Percentiles rank a stretch among this genome's conserved stretches.
Evolutionary conservation across 1,140 invertebrate genomes (phyloP).

Genomic region (Leptestheria dahalacensis): DNA sequence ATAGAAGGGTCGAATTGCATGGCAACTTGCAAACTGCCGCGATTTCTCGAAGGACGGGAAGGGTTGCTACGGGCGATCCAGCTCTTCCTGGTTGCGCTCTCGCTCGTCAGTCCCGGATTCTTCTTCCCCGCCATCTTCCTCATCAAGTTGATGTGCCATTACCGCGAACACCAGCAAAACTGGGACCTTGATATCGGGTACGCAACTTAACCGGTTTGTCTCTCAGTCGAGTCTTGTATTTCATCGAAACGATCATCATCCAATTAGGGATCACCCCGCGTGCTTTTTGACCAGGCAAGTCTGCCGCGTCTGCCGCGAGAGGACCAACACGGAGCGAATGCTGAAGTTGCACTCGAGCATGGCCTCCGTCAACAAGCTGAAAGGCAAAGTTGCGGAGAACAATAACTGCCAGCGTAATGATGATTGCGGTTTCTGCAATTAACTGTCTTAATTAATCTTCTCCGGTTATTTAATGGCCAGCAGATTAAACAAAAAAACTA

Average conservation of each 20-base stretch:
- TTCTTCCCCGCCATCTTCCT: slow-evolving; percentile 11
- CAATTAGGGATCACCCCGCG: neutral
- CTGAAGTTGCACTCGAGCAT: slow-evolving; percentile 9
- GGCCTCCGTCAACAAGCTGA: neutral
- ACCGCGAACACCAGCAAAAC: neutral
- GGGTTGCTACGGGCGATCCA: slow-evolving; percentile 1
- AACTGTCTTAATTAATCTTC: neutral
- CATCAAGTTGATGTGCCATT: slow-evolving; percentile 10
- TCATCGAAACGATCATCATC: neutral
- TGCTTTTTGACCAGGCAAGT: neutral
- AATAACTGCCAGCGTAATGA: neutral
- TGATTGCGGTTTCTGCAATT: neutral
- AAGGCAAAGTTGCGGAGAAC: neutral
- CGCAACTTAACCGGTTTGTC: neutral
- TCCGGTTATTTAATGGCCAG: neutral
- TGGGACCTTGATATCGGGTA: neutral
- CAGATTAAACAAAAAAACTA: neutral
- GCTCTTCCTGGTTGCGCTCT: slow-evolving; percentile 6
- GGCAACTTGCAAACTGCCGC: slow-evolving; percentile 7
- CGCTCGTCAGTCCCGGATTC: slow-evolving; percentile 6
- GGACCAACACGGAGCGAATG: neutral
- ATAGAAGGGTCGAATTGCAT: neutral
- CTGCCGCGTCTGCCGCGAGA: slow-evolving; percentile 11
- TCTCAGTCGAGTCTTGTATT: neutral
- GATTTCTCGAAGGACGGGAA: slow-evolving; percentile 13